Base-by-base conservation (phyloP, 2,113 vertebrate genomes). In the Grantiella picta region DNA sequence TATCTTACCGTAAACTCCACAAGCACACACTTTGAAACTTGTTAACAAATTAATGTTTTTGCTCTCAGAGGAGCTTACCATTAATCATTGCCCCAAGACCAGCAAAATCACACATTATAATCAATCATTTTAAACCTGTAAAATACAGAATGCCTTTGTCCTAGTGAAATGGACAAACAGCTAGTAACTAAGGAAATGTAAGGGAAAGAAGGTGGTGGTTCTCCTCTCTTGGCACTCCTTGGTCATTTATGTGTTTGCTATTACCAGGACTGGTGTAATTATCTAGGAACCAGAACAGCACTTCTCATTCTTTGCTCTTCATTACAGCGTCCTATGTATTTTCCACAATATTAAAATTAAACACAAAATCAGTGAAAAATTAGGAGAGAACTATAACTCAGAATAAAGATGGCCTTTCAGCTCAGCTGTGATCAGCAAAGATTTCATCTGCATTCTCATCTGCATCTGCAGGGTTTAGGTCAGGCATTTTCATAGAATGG, bases 21-120 rank as follows among this genome's bases (percentile, higher is more conserved):
- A 66, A 4, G 25, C 4, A 5, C 36, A 89, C 36, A 49, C 17
- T 88, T 78, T 22, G 44, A 33, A 72, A 57, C 50, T 86, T 92
- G 42, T 72, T 94, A 95, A 81, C 68, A 82, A 31, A 47, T 56
- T 77, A 29, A 73, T 45, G 63, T 8, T 89, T 89, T 76, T 71
- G 20, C 17, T 83, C 82, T 91, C 20, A 24, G 50, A 33, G 38
- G 40, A 69, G 15, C 5, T 56, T 87, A 64, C 56, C 47, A 60
- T 75, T 92, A 92, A 84, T 61, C 29, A 31, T 25, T 93, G 20
- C 31, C 36, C 49, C 25, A 33, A 64, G 65, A 82, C 61, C n/a
- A 79, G 56, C 71, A 68, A 94, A 91, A 71, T 60, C 40, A 53
- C 1, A 27, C 15, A 27, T 25, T 57, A 38, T 63, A 86, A 42